These are phyloP conservation scores for Drosophila nebulosa DNA, from an alignment of 1,140 invertebrate genomes.

Conservation along the genomic window DNA sequence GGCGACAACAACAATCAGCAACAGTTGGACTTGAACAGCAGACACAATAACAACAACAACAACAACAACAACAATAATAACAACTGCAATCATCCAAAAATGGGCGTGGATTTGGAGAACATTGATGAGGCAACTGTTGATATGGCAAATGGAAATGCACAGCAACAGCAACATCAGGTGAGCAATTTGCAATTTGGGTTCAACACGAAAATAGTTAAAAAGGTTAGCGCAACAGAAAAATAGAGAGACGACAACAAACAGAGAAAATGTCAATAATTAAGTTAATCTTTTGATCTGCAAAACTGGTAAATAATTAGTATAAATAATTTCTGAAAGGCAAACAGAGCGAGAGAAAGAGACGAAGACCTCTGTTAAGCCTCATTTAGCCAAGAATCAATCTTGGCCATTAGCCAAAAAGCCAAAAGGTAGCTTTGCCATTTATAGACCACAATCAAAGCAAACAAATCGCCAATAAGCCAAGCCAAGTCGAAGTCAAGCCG, in stretches of 20 bases:
- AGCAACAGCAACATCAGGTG: slow-evolving; percentile 25
- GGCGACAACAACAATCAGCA: slow-evolving; percentile 37
- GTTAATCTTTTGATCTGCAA: not conserved
- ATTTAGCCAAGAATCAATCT: not conserved
- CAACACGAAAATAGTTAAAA: not conserved
- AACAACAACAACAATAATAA: slow-evolving; percentile 40
- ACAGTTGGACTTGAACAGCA: slow-evolving; percentile 30
- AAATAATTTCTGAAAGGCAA: not conserved
- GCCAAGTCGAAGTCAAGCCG: too few relatives aligned
- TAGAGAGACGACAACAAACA: not conserved
- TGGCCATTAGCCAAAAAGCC: not conserved
- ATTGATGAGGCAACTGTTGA: slow-evolving; percentile 58
- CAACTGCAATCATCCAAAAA: slow-evolving; percentile 20
- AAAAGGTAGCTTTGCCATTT: slow-evolving; percentile 27
- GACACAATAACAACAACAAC: slow-evolving; percentile 35
- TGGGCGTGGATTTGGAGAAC: slow-evolving; percentile 34
- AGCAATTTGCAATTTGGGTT: not conserved
- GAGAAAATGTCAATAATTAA: not conserved
- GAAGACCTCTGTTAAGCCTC: too few relatives aligned
- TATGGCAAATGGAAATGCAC: slow-evolving; percentile 63
- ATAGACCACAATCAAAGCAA: slow-evolving; percentile 38
- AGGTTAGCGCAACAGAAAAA: not conserved
- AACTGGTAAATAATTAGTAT: not conserved
- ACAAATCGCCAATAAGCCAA: slow-evolving; percentile 17
- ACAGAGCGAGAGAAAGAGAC: not conserved